Evolutionary conservation across 2,113 vertebrate genomes (phyloP).

Genomic region (Murina feae): DNA sequence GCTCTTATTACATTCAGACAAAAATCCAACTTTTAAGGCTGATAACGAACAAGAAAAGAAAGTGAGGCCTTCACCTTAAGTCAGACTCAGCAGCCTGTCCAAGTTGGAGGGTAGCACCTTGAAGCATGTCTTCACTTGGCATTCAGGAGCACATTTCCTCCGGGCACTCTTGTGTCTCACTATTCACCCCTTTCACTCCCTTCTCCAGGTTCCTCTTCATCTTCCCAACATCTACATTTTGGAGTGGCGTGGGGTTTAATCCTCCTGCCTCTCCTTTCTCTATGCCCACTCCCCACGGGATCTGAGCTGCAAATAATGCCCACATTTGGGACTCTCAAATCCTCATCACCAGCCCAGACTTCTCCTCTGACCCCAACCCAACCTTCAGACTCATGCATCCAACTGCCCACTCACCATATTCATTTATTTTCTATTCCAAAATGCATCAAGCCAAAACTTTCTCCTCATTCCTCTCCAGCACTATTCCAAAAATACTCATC

Average conservation of each 20-base stretch:
- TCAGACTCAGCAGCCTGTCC: not conserved
- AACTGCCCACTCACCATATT: not conserved
- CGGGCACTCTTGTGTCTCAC: fast-evolving
- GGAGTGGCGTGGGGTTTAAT: not conserved
- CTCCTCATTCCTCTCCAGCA: not conserved
- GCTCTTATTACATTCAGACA: not conserved
- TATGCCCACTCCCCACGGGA: fast-evolving
- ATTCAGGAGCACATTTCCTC: not conserved
- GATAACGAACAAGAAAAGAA: not conserved
- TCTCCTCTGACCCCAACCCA: not conserved
- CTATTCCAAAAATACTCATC: too few species aligned
- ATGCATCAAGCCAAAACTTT: not conserved
- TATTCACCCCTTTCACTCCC: not conserved
- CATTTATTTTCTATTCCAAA: not conserved
- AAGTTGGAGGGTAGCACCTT: too few species aligned
- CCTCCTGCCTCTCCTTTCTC: not conserved
- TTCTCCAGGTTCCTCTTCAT: not conserved
- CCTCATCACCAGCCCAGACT: not conserved
- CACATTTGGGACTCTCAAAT: not conserved
- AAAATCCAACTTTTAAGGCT: not conserved
- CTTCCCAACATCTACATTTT: not conserved
- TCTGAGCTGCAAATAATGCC: not conserved
- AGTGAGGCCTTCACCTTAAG: not conserved
- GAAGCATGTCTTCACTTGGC: not conserved
- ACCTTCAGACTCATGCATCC: not conserved